A percentile compares a stretch with the other conserved stretches of the same genome.
These are phyloP conservation scores for Artibeus lituratus DNA, from an alignment of 2,797 vertebrate species.

Conservation along the genomic window DNA sequence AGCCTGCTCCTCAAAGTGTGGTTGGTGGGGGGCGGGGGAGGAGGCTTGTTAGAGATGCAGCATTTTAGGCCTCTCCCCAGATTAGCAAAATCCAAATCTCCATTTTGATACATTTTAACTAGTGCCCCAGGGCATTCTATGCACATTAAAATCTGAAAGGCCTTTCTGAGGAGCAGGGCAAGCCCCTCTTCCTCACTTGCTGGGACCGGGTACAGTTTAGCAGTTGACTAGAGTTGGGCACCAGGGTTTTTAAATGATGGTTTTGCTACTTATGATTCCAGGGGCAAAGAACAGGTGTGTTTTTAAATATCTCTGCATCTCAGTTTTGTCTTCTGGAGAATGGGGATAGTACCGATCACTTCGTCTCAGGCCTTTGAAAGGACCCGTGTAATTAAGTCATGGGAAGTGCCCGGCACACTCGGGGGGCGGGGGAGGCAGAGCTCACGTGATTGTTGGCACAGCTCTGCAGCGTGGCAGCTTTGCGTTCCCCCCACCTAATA, in stretches of 20 bases:
- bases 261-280: background rate
- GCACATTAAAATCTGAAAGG: background rate
- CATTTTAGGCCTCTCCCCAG: background rate
- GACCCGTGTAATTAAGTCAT: background rate
- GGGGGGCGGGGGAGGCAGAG: background rate
- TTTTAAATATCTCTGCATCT: background rate
- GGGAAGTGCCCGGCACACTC: background rate
- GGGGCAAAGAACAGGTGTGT: background rate
- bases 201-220: background rate
- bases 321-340: background rate
- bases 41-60: background rate
- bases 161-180: background rate
- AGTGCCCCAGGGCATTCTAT: background rate
- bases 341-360: background rate
- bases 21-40: background rate
- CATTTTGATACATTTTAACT: background rate
- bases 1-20: background rate
- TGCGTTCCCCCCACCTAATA: background rate
- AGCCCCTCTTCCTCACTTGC: background rate
- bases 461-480: background rate
- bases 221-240: background rate
- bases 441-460: background rate
- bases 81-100: constrained; percentile 4
- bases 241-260: background rate
- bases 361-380: background rate